Evolutionary conservation across 1,140 invertebrate genomes (phyloP), one percentile per base, ranked within the genome.

Genomic region (Drosophila equinoxialis): DNA sequence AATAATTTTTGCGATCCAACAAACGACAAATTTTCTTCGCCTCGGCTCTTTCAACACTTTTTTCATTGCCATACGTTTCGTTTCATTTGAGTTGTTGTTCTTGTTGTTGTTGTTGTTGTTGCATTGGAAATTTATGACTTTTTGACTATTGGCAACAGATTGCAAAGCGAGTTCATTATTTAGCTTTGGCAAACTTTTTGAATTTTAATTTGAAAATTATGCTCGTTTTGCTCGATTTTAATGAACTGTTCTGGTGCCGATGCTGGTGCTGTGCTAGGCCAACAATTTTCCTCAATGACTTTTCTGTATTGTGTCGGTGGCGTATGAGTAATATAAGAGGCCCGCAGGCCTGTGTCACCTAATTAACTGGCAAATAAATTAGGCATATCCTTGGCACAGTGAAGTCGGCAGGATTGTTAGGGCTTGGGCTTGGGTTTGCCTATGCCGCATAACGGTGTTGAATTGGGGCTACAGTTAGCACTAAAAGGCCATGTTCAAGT

Each of bases 121-220:
- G 81, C 84, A 89, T 81, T 89, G 68, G 74, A 84, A 81, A 89
- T 89, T 89, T 89, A 89, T 89, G 84, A 90, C 58, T 84, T 89
- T 85, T 89, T 89, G 85, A 89, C 81, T 89, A 89, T 90, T 89
- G 84, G 85, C 81, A 89, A 89, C 84, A 89, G 85, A 90, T 90
- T 89, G 84, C 57, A 58, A 39, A 69, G 72, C 76, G 63, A 83
- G 85, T 89, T 81, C 77, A 89, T 89, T 89, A 89, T 89, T 70
- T 83, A 77, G 83, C 71, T 64, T 30, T 65, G 71, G 76, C 65
- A 87, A 89, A 89, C 74, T 89, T 89, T 89, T 89, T 90, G 85
- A 89, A 89, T 89, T 89, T 89, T 84, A 89, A 89, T 89, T 84
- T 71, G 84, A 75, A 79, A 87, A 87, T 87, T 87, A 89, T 89